Percentiles rank a stretch among this genome's conserved stretches.
Conservation (phyloP, 2,113 vertebrate genomes). For the Heptranchias perlo region DNA sequence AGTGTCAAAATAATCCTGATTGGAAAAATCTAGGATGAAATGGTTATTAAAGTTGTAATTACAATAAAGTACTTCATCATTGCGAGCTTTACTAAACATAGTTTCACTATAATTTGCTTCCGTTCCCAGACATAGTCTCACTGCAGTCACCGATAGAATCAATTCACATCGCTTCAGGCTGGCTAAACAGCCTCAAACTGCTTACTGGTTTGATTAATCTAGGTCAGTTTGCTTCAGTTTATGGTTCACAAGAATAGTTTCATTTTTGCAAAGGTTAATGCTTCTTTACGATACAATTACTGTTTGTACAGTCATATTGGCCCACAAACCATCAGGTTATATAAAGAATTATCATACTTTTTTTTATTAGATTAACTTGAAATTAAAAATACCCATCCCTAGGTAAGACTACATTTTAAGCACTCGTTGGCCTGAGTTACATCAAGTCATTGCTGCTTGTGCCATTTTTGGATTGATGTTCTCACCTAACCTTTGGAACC, state of each 20-base stretch:
- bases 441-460: not conserved
- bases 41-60: not conserved
- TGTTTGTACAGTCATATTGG: not conserved
- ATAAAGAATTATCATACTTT: not conserved
- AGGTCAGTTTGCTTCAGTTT: not conserved
- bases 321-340: not conserved
- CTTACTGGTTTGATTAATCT: conserved; percentile 16
- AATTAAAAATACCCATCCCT: not conserved
- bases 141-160: not conserved
- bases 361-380: not conserved
- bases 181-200: not conserved
- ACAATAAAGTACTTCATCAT: not conserved
- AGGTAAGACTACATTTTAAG: not conserved
- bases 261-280: not conserved
- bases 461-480: not conserved
- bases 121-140: not conserved
- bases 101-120: not conserved
- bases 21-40: not conserved
- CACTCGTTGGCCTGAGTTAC: not conserved
- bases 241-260: not conserved
- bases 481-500: not conserved
- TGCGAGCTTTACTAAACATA: not conserved
- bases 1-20: not conserved
- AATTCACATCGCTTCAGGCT: not conserved
- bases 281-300: not conserved